Base-by-base conservation (phyloP, 2,797 vertebrate species). In the Chanos chanos region DNA sequence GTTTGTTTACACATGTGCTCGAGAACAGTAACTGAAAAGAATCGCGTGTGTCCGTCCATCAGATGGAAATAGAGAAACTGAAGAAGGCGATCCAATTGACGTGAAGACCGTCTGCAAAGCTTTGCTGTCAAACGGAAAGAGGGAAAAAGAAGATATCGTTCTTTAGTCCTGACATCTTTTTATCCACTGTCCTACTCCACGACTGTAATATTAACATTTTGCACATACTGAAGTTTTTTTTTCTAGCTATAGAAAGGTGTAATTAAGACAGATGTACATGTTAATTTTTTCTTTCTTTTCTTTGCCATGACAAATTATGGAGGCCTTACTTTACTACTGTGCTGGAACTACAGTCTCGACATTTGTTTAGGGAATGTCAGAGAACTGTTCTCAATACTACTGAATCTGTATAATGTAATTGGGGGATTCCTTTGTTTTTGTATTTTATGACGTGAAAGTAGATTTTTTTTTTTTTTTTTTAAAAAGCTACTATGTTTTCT, bases 261-360 rank as follows among this genome's bases (percentile, higher is more conserved):
- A 86, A 87, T 83, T 79, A 73, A 55, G 60, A 85, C 79, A 71
- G 79, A 82, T 81, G 82, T 86, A 74, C 84, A 78, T 86, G 83
- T 77, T 81, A 85, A 73, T 76, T 74, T 77, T 28, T 43, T 64
- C 83, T 64, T 78, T 77, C 77, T 84, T 82, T 78, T 64, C 88
- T 89, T 92, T 93, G 91, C 92, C 91, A 94, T 92, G 88, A 87
- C 68, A 76, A 86, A 83, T 61, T 83, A 66, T 71, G 10, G 93
- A 92, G 93, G 96, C 96, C 95, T 98, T 97, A 94, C 54, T 87
- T 89, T 89, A 90, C 90, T 94, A 89, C 89, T 92, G 91, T 88
- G 88, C 91, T 91, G 92, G 87, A 92, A 80, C 86, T 74, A 82
- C 85, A 85, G 77, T 86, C 89, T 86, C 76, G 68, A 49, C 55